phyloP scores from a whole-genome alignment of 2,888 invertebrate genomes.

The Cyclophora punctaria region DNA sequence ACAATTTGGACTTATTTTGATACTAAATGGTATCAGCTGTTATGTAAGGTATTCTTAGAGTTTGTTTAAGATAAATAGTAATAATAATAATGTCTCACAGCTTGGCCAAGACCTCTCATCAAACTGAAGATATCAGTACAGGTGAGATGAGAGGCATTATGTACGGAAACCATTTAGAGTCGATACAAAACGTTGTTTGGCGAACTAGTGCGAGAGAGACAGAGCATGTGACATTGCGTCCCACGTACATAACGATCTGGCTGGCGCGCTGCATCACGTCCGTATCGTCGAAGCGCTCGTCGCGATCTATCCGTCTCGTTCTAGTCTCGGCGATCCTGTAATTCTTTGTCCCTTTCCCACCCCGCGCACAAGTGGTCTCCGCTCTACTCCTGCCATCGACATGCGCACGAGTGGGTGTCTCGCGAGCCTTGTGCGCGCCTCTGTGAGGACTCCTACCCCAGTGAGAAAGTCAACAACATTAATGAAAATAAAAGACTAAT shows the following conservation, averaged over 20 bases:
- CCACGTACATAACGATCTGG: constrained; percentile 90
- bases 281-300: constrained; percentile 82
- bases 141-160: no score
- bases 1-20: no score
- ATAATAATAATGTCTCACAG: no score
- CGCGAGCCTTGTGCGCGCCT: constrained; percentile 41
- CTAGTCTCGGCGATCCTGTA: constrained; percentile 67
- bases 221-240: constrained; percentile 26
- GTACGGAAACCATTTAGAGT: no score
- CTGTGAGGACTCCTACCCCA: constrained; percentile 46
- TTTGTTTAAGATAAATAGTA: no score
- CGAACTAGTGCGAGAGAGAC: constrained; percentile 42
- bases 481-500: constrained; percentile 29
- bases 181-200: constrained; percentile 39
- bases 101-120: no score
- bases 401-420: constrained; percentile 29
- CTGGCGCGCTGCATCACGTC: constrained; percentile 89
- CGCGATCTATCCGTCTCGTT: constrained; percentile 67
- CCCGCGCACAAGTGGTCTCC: constrained; percentile 35
- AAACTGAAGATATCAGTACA: no score
- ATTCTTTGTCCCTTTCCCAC: constrained; percentile 54
- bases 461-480: constrained; percentile 36
- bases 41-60: no score
- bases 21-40: no score
- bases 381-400: constrained; percentile 34